Evolutionary conservation across 1,140 invertebrate genomes (phyloP).

Genomic region (Leptestheria dahalacensis): DNA sequence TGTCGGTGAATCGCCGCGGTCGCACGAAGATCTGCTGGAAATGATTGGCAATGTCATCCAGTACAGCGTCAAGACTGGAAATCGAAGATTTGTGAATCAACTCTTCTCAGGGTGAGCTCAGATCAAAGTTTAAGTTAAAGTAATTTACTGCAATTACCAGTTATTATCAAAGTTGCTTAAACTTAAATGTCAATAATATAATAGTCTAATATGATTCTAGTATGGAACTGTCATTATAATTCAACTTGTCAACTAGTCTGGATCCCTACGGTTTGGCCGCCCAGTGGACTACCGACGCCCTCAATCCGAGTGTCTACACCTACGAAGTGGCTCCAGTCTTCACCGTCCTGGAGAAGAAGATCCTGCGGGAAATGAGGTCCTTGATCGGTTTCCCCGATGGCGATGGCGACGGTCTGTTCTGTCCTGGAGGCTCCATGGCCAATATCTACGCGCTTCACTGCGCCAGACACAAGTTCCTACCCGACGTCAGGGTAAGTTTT

Average conservation of each 20-base stretch:
- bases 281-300: constrained; percentile 67
- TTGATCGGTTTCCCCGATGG: constrained; percentile 68
- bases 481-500: constrained; percentile 52
- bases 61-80: constrained; percentile 73
- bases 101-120: constrained; percentile 44
- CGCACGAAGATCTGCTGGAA: constrained; percentile 47
- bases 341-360: constrained; percentile 62
- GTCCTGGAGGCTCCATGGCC: constrained; percentile 85
- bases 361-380: constrained; percentile 63
- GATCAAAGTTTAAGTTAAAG: not conserved
- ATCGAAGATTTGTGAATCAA: constrained; percentile 75
- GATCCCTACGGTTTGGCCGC: constrained; percentile 70
- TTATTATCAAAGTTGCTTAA: not conserved
- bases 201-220: not conserved
- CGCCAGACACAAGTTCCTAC: constrained; percentile 58
- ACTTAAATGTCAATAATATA: no score
- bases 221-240: not conserved
- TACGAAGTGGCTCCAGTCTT: constrained; percentile 84
- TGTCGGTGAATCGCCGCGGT: constrained; percentile 37
- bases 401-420: constrained; percentile 72
- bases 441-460: constrained; percentile 89
- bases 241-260: constrained; percentile 35
- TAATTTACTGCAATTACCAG: not conserved
- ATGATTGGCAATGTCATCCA: constrained; percentile 48
- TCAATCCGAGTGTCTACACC: constrained; percentile 78